Evolutionary conservation across 2,113 vertebrate species (phyloP).

Genomic region (Empidonax traillii): DNA sequence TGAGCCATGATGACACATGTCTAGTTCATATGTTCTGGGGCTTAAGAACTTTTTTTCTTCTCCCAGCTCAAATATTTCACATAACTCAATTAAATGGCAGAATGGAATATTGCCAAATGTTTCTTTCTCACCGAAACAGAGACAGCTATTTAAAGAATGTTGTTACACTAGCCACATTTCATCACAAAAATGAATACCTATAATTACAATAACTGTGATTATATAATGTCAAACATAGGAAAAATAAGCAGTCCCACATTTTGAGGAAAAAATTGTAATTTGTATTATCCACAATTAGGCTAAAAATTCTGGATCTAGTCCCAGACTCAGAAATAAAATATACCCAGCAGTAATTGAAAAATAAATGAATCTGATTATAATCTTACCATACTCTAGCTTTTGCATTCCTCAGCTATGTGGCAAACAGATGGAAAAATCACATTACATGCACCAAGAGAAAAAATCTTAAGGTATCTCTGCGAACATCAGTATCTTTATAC

Average conservation of each 20-base stretch:
- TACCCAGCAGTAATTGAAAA: neutral
- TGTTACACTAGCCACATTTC: neutral
- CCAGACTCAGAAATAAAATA: constrained; percentile 23
- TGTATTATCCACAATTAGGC: neutral
- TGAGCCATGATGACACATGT: neutral
- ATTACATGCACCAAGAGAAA: neutral
- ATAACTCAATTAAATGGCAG: constrained; percentile 15
- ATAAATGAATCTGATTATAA: constrained; percentile 14
- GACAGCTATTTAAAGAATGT: constrained; percentile 3
- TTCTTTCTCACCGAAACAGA: neutral
- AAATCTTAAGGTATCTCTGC: neutral
- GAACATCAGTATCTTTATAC: neutral
- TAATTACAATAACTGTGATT: constrained; percentile 10
- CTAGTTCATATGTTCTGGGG: neutral
- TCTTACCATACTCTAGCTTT: neutral
- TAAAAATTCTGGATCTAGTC: constrained; percentile 9
- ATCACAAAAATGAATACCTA: neutral
- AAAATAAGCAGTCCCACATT: constrained; percentile 2
- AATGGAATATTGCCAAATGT: neutral
- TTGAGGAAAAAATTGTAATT: constrained; percentile 3
- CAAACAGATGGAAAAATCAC: constrained; percentile 31
- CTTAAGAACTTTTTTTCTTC: neutral
- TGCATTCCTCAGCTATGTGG: neutral
- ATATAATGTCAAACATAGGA: neutral
- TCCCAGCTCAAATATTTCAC: neutral